Evolutionary conservation across 1,140 invertebrate species (phyloP).

Genomic region (Augochlora pura): DNA sequence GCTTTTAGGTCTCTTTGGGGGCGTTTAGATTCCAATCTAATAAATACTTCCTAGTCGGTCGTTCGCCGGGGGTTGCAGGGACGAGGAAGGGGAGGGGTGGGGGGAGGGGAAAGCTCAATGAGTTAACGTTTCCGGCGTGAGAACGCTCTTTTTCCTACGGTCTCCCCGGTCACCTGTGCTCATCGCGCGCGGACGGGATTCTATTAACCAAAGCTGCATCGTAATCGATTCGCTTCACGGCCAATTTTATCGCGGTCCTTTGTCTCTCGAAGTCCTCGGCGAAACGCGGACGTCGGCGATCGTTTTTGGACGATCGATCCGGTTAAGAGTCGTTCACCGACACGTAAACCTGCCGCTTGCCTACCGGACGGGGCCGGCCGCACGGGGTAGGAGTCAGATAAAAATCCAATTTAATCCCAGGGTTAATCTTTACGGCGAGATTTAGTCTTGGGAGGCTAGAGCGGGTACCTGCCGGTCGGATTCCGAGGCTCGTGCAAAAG

Average conservation of each 20-base stretch:
- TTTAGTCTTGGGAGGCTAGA: background rate
- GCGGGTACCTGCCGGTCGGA: slow-evolving; percentile 3
- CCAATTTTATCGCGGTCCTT: slow-evolving; percentile 12
- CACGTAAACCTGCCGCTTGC: slow-evolving; percentile 6
- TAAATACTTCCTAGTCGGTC: slow-evolving; percentile 69
- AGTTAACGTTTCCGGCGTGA: slow-evolving; percentile 63
- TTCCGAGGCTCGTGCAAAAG: slow-evolving; percentile 31
- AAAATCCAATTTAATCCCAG: slow-evolving; percentile 47
- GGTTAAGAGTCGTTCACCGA: slow-evolving; percentile 16
- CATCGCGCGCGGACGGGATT: background rate
- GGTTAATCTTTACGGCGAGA: slow-evolving; percentile 45
- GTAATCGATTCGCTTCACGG: slow-evolving; percentile 19
- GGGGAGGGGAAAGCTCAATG: slow-evolving; percentile 61
- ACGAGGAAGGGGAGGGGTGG: background rate
- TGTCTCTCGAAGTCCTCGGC: background rate
- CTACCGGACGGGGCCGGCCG: background rate
- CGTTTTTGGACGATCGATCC: slow-evolving; percentile 1
- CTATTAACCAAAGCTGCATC: background rate
- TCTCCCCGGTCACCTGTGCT: slow-evolving; percentile 13
- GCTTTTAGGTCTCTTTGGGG: slow-evolving; percentile 66
- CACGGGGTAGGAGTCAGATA: slow-evolving; percentile 3
- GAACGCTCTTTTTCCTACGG: slow-evolving; percentile 20
- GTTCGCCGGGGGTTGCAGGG: slow-evolving; percentile 34
- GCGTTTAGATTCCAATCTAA: slow-evolving; percentile 74
- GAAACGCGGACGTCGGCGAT: background rate